Conservation (phyloP, 2,888 invertebrate genomes). For the Imbricaverruca yamaguchii region DNA sequence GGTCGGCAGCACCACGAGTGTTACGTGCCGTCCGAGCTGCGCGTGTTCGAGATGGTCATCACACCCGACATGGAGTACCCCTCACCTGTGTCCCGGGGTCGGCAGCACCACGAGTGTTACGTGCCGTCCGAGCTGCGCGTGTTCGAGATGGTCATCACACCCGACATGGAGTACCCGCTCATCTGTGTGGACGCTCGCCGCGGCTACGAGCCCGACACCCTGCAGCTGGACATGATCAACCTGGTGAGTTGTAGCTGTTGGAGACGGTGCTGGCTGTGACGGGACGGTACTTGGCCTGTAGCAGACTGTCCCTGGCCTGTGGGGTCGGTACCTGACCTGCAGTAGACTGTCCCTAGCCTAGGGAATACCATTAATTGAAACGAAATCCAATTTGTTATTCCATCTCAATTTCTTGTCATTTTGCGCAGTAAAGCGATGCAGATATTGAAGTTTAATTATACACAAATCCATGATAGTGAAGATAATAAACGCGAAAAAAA, state of each 20-base stretch:
- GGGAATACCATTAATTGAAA: too few relatives aligned
- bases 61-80: constrained; percentile 95
- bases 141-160: constrained; percentile 94
- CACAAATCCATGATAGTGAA: too few relatives aligned
- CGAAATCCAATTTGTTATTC: too few relatives aligned
- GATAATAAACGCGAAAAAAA: too few relatives aligned
- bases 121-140: constrained; percentile 69
- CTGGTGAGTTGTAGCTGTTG: constrained; percentile 55
- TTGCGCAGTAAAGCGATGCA: too few relatives aligned
- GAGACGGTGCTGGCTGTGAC: too few relatives aligned
- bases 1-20: constrained; percentile 66
- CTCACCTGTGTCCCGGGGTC: constrained; percentile 46
- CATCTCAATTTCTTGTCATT: too few relatives aligned
- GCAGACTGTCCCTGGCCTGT: too few relatives aligned
- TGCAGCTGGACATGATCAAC: constrained; percentile 83
- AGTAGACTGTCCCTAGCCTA: too few relatives aligned
- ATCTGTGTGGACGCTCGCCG: constrained; percentile 81
- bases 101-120: constrained; percentile 66
- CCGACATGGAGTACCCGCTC: constrained; percentile 92
- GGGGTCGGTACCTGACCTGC: too few relatives aligned
- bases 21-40: constrained; percentile 62
- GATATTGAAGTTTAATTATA: too few relatives aligned
- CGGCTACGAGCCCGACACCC: constrained; percentile 55
- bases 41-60: constrained; percentile 92
- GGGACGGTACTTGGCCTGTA: too few relatives aligned